Evolutionary conservation across 2,888 invertebrate species (phyloP).

Genomic region (Cerceris ruficornis): DNA sequence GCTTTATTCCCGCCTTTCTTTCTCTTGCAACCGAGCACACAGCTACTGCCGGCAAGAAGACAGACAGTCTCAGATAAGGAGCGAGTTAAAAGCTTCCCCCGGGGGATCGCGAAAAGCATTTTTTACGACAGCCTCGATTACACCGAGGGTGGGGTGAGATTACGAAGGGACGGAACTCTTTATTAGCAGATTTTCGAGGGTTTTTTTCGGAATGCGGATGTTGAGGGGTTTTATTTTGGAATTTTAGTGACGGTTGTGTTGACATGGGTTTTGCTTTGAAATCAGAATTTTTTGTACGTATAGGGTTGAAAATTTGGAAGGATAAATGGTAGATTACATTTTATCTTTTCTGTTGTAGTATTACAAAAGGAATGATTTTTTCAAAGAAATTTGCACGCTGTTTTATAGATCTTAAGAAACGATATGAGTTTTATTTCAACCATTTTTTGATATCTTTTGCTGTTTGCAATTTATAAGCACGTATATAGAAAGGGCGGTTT

Average conservation of each 20-base stretch:
- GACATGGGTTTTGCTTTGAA: no score
- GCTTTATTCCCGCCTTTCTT: conserved; percentile 28
- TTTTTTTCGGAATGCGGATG: not conserved
- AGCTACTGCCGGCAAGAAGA: conserved; percentile 39
- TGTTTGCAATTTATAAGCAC: no score
- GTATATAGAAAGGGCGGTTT: no score
- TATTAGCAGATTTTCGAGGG: not conserved
- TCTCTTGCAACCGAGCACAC: conserved; percentile 13
- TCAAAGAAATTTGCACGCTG: not conserved
- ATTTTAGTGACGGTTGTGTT: no score
- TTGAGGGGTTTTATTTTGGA: not conserved
- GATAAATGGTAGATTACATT: no score
- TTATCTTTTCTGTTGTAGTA: no score
- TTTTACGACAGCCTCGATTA: conserved; percentile 69
- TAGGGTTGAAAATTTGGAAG: no score
- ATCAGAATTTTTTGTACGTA: no score
- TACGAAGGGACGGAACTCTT: not conserved
- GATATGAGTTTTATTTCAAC: no score
- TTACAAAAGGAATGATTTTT: not conserved
- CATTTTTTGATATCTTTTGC: no score
- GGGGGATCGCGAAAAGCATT: conserved; percentile 73
- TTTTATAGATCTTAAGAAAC: not conserved
- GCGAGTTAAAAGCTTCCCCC: conserved; percentile 60
- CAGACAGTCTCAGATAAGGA: conserved; percentile 63
- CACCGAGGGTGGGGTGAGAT: conserved; percentile 11